These are phyloP conservation scores for Eristalis pertinax DNA, from an alignment of 2,888 invertebrate genomes.

Conservation along the genomic window DNA sequence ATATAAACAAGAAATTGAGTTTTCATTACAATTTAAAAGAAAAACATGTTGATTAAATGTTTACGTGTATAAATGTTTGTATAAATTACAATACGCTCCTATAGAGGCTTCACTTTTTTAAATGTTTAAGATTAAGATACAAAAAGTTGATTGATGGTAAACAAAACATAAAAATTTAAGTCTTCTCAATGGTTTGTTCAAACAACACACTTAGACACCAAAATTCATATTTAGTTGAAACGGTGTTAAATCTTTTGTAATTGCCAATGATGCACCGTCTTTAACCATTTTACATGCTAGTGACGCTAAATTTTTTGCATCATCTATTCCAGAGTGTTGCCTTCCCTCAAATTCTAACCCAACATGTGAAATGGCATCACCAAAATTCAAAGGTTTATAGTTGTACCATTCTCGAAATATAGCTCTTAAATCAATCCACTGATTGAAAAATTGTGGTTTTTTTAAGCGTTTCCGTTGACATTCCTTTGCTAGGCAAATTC, in stretches of 20 bases:
- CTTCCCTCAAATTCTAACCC: slow-evolving; percentile 84
- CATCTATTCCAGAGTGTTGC: slow-evolving; percentile 85
- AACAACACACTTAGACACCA: slow-evolving; percentile 74
- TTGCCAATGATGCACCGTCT: slow-evolving; percentile 83
- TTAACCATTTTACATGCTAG: slow-evolving; percentile 83
- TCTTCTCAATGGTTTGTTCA: slow-evolving; percentile 42
- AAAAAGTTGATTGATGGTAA: slow-evolving; percentile 8
- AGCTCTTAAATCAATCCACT: slow-evolving; percentile 84
- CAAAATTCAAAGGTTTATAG: slow-evolving; percentile 81
- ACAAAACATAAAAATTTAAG: slow-evolving; percentile 46
- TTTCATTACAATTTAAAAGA: background rate
- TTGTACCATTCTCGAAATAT: slow-evolving; percentile 83
- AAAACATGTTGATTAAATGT: slow-evolving; percentile 2
- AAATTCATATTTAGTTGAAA: slow-evolving; percentile 79
- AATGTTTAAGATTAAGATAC: slow-evolving; percentile 11
- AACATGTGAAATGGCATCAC: slow-evolving; percentile 83
- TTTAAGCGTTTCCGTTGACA: slow-evolving; percentile 83
- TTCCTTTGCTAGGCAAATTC: slow-evolving; percentile 84
- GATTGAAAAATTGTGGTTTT: slow-evolving; percentile 82
- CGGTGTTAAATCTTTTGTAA: slow-evolving; percentile 82
- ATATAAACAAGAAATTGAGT: background rate
- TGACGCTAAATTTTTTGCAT: slow-evolving; percentile 84
- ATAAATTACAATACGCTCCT: slow-evolving; percentile 11
- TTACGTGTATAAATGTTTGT: background rate
- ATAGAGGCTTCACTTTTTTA: background rate